A percentile compares a stretch with the other conserved stretches of the same genome.
phyloP scores from a whole-genome alignment of 1,140 invertebrate genomes.

The Neoseiulus cucumeris region DNA sequence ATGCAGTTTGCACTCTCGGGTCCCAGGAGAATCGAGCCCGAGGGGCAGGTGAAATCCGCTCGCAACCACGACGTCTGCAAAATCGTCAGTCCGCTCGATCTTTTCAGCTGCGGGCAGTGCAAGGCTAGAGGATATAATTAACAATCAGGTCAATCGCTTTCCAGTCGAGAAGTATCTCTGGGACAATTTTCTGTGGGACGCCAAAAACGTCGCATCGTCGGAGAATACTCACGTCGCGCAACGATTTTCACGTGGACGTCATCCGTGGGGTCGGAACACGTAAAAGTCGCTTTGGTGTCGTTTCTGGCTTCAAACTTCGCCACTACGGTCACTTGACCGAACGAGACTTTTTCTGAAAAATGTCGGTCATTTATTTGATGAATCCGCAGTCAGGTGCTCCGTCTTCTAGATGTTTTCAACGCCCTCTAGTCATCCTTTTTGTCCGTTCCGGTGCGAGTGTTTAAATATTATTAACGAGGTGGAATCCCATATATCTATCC shows the following conservation, averaged over 20 bases:
- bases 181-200: too few relatives aligned
- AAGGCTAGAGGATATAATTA: not conserved
- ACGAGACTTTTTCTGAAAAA: not conserved
- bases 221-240: not conserved
- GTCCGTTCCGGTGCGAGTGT: too few relatives aligned
- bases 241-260: not conserved
- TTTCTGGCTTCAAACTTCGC: conserved; percentile 4
- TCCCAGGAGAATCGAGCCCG: not conserved
- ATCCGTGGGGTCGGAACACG: not conserved
- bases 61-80: not conserved
- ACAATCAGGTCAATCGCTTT: not conserved
- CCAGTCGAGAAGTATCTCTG: too few relatives aligned
- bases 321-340: not conserved
- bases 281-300: not conserved
- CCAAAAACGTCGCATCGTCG: too few relatives aligned
- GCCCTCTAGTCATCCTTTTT: too few relatives aligned
- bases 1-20: conserved; percentile 2
- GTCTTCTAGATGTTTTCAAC: too few relatives aligned
- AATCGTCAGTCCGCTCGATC: not conserved
- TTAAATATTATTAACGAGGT: too few relatives aligned
- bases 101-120: not conserved
- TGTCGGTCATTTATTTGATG: too few relatives aligned
- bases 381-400: too few relatives aligned
- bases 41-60: not conserved
- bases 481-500: too few relatives aligned